These are phyloP conservation scores for Sterna hirundo DNA, from an alignment of 2,113 vertebrate genomes.

Conservation along the genomic window DNA sequence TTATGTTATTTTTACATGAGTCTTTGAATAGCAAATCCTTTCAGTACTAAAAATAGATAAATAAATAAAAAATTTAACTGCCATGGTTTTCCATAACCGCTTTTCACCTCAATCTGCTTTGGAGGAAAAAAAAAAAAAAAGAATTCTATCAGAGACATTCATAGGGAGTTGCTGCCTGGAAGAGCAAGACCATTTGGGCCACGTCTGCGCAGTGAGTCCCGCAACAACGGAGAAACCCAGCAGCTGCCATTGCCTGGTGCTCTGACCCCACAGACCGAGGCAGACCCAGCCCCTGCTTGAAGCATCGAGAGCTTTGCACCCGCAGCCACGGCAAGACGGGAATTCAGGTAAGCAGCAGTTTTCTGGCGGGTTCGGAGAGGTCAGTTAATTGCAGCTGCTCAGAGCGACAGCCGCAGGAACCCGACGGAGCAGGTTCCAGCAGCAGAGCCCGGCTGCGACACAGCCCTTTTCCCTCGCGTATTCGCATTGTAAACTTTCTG, in stretches of 20 bases:
- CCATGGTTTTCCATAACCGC: neutral
- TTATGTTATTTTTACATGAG: neutral
- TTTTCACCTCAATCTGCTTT: neutral
- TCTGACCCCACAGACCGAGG: neutral
- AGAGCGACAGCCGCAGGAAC: neutral
- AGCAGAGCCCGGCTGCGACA: neutral
- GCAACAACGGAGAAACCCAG: neutral
- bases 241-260: neutral
- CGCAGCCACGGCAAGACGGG: too few relatives aligned
- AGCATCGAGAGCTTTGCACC: neutral
- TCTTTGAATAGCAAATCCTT: neutral
- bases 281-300: neutral
- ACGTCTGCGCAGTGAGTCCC: accelerated
- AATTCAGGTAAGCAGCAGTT: neutral
- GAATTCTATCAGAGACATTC: neutral
- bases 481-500: neutral
- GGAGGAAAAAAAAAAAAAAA: neutral
- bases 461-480: neutral
- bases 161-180: neutral
- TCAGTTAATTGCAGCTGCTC: too few relatives aligned
- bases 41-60: neutral
- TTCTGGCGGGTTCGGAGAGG: neutral
- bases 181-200: neutral
- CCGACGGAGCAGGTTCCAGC: neutral
- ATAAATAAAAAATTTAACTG: neutral